Evolutionary conservation across 2,888 invertebrate genomes (phyloP).

Genomic region (Agonopterix heracliana): DNA sequence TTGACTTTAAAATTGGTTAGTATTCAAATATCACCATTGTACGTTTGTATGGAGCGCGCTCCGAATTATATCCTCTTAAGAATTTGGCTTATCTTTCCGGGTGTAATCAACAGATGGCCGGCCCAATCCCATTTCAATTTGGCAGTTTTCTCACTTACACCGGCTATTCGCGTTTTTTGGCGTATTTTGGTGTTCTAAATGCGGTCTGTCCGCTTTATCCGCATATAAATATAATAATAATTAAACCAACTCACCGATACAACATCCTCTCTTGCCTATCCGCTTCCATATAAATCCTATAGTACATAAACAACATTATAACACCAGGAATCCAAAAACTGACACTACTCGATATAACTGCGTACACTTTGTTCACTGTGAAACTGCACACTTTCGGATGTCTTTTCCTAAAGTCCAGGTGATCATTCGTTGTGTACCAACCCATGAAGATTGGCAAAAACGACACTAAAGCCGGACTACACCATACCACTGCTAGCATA

Average conservation of each 20-base stretch:
- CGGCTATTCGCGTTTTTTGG: too few species aligned
- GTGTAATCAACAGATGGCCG: too few species aligned
- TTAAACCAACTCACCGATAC: constrained; percentile 80
- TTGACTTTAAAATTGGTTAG: too few species aligned
- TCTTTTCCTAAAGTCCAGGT: constrained; percentile 80
- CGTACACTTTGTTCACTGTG: constrained; percentile 90
- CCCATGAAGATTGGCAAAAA: constrained; percentile 97
- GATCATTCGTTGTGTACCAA: constrained; percentile 93
- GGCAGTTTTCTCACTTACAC: too few species aligned
- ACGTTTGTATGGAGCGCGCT: too few species aligned
- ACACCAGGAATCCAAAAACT: constrained; percentile 96
- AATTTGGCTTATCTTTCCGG: too few species aligned
- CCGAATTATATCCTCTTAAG: too few species aligned
- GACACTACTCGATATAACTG: constrained; percentile 91
- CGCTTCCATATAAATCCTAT: constrained; percentile 90
- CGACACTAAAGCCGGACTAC: constrained; percentile 92
- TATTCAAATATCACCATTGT: too few species aligned
- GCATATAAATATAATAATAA: too few species aligned
- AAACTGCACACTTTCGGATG: constrained; percentile 87
- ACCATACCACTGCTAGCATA: constrained; percentile 94
- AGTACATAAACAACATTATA: constrained; percentile 95
- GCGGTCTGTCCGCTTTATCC: too few species aligned
- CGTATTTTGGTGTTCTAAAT: too few species aligned
- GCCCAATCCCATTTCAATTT: too few species aligned
- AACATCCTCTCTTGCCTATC: constrained; percentile 89